Base-by-base conservation (phyloP, 2,888 invertebrate genomes). In the Nymphalis polychloros region DNA sequence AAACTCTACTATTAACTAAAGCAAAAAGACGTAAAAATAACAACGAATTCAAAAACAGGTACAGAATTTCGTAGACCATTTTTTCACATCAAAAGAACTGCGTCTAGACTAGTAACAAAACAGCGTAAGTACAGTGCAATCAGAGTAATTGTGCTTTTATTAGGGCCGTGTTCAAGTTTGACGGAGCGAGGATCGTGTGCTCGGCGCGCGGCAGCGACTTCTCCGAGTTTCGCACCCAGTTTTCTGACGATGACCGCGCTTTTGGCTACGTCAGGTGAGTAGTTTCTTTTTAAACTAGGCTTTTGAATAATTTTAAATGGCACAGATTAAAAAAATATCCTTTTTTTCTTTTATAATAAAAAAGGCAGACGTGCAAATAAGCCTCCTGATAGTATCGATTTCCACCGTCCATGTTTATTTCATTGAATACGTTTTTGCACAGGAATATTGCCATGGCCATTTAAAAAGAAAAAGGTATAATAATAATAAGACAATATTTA, bases 101-200 rank as follows among this genome's bases (percentile, higher is more conserved):
- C 27, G 52, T 55, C 31, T 55, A 55, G 55, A 55, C 55, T 16
- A 55, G 55, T 31, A 55, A 31, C 55, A 55, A 35, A 31, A 55
- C 17, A 27, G 17, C 31, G 7, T 49, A 53, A 20, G 53, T 53
- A 55, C 17, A 16, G 55, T 35, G 55, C 55, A 57, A 19, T 57
- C n/a, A 3, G 8, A 57, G 35, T 31, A 55, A 55, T 31, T n/a
- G 31, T 13, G 27, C 17, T 31, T 57, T 57, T 53, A 23, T 41
- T 88, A 96, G 96, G 96, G 95, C 95, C 71, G 95, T 96, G 72
- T 95, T 96, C 85, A 96, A 95, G 87, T 96, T 96, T 84, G 95
- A 96, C 66, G 95, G 94, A 0, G 93, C 95, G 57, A 92, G 93
- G 75, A 95, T 96, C 73, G 86, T 94, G 50, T 94, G 95, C 80